Evolutionary conservation across 1,140 invertebrate species (phyloP), one percentile per base, ranked within the genome.

Genomic region (Drosophila biarmipes): DNA sequence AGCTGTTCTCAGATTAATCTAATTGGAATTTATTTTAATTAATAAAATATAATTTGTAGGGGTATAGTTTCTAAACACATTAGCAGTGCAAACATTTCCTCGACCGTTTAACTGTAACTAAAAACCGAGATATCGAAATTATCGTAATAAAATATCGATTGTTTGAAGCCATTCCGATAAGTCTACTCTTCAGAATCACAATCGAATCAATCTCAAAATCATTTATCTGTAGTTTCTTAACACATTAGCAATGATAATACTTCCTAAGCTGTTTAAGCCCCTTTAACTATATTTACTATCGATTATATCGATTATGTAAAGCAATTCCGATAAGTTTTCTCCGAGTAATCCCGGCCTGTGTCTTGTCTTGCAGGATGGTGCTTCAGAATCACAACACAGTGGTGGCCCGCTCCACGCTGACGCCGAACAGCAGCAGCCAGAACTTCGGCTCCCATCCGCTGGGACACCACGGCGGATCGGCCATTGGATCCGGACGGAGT

Each of bases 371-470:
- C 49, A 91, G 90, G 6, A 91, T 91, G 90, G 90, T 91, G 54
- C 80, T 91, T 7, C 87, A 87, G 51, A 90, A 91, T 37, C 90
- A 80, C 57, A 91, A 90, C 45, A 91, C 80, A 15, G 81, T 91
- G 19, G 80, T 87, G 64, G 84, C 86, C 24, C 86, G 86, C 12
- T 90, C 90, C 58, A 82, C 81, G 2, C 8, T 90, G 38, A 86
- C 87, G 7, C 81, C 90, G 31, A 87, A 86, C 42, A 77, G 59
- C 55, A 91, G 84, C 73, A 91, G 42, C 66, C 85, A 82, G 42
- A 91, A 85, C 42, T 78, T 87, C n/a, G 73, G 63, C n/a, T 63
- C 68, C 10, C 71, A 71, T 35, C 38, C 71, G 8, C 10, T 34
- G 63, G 66, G 31, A 6, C 40, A 38, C 4, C 63, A 67, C 11